Evolutionary conservation across 1,140 invertebrate genomes (phyloP).

Genomic region (Eueides isabella): DNA sequence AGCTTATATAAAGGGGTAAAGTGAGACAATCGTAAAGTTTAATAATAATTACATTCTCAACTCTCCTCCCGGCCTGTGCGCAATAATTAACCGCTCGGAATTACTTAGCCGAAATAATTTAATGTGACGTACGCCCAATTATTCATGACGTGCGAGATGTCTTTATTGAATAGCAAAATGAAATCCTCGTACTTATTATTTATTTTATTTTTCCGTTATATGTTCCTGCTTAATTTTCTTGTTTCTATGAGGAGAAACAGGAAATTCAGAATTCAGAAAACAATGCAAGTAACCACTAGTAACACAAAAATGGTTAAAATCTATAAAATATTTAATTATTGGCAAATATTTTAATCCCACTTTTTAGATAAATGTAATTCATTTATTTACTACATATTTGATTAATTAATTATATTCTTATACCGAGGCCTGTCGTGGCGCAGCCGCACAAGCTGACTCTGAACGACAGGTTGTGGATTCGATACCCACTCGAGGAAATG

Average conservation of each 20-base stretch:
- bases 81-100: constrained; percentile 82
- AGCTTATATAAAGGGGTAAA: constrained; percentile 73
- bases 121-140: constrained; percentile 76
- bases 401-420: no score
- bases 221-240: background rate
- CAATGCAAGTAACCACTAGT: no score
- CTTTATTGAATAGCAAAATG: constrained; percentile 49
- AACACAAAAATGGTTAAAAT: no score
- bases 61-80: constrained; percentile 77
- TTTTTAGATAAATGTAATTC: no score
- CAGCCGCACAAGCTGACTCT: no score
- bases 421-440: no score
- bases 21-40: constrained; percentile 82
- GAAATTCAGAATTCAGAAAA: background rate
- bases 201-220: background rate
- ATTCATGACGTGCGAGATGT: constrained; percentile 51
- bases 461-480: no score
- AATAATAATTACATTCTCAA: constrained; percentile 83
- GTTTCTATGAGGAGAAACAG: background rate
- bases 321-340: no score
- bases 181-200: background rate
- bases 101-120: constrained; percentile 82
- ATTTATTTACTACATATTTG: no score
- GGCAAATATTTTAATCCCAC: no score
- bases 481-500: no score